Evolutionary conservation across 2,797 vertebrate species (phyloP).

Genomic region (Channa striata): DNA sequence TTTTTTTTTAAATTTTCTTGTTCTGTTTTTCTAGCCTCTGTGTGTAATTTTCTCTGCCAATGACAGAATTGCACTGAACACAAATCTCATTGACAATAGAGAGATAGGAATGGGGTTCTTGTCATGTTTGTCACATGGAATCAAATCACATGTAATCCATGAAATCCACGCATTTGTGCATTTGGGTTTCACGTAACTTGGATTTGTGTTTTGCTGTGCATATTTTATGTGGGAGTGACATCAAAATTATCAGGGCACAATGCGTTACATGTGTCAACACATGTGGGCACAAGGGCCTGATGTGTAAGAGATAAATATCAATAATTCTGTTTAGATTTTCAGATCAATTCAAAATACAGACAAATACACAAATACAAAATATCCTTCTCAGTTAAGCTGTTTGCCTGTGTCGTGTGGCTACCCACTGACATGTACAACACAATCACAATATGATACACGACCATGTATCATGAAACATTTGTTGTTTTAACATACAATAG

Average conservation of each 20-base stretch:
- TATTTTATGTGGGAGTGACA: conserved; percentile 36
- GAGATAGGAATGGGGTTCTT: conserved; percentile 63
- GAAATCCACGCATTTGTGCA: conserved; percentile 29
- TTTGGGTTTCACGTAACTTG: conserved; percentile 40
- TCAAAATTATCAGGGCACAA: conserved; percentile 31
- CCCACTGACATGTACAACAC: conserved; percentile 87
- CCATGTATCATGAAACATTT: conserved; percentile 79
- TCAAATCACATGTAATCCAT: conserved; percentile 37
- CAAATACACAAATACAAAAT: conserved; percentile 80
- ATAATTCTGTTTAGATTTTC: conserved; percentile 55
- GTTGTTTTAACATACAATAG: conserved; percentile 76
- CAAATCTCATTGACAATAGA: conserved; percentile 76
- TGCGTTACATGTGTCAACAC: conserved; percentile 22
- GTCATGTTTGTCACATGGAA: conserved; percentile 47
- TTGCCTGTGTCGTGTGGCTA: conserved; percentile 78
- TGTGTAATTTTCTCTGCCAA: conserved; percentile 78
- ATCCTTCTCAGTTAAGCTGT: conserved; percentile 78
- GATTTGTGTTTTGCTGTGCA: conserved; percentile 26
- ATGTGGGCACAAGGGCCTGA: conserved; percentile 56
- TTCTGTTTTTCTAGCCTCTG: conserved; percentile 31
- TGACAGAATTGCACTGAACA: conserved; percentile 81
- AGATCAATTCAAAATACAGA: conserved; percentile 73
- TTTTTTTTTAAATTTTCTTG: conserved; percentile 42
- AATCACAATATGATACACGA: conserved; percentile 86
- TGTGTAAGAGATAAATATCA: conserved; percentile 52